A percentile compares a stretch with the other conserved stretches of the same genome.
Conservation (phyloP, 30 jellyfish, hydroid and myxozoan species). For the Hydra vulgaris region DNA sequence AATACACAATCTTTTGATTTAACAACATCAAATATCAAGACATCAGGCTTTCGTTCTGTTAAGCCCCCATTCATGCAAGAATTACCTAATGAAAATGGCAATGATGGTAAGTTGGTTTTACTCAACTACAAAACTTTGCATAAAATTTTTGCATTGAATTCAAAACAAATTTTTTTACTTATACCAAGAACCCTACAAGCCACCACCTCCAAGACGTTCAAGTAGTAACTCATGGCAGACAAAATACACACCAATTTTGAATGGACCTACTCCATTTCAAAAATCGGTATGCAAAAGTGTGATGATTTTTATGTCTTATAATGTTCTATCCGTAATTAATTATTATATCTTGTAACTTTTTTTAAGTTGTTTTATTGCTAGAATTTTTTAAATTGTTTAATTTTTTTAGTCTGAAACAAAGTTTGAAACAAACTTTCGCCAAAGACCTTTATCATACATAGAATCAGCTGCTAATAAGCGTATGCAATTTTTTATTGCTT, state of each 20-base stretch:
- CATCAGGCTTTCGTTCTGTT: conserved; percentile 33
- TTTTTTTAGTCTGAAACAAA: conserved; percentile 1
- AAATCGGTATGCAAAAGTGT: neutral
- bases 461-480: conserved; percentile 42
- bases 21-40: conserved; percentile 9
- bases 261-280: conserved; percentile 31
- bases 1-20: conserved; percentile 12
- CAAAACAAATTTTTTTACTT: neutral
- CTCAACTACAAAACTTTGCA: too few species aligned
- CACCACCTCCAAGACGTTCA: conserved; percentile 96
- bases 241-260: conserved; percentile 16
- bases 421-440: neutral
- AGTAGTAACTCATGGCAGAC: conserved; percentile 76
- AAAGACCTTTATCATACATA: conserved; percentile 45
- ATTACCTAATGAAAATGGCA: neutral
- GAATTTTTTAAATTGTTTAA: neutral
- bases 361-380: neutral
- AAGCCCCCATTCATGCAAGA: conserved; percentile 14
- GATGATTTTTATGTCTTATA: neutral
- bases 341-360: neutral
- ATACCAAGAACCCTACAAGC: conserved; percentile 63
- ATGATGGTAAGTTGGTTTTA: conserved; percentile 21
- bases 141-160: too few species aligned
- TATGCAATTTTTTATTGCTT: neutral
- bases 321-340: neutral